A percentile compares a stretch with the other conserved stretches of the same genome.
Conservation (phyloP, 2,888 invertebrate genomes). For the Ectropis crepuscularia region DNA sequence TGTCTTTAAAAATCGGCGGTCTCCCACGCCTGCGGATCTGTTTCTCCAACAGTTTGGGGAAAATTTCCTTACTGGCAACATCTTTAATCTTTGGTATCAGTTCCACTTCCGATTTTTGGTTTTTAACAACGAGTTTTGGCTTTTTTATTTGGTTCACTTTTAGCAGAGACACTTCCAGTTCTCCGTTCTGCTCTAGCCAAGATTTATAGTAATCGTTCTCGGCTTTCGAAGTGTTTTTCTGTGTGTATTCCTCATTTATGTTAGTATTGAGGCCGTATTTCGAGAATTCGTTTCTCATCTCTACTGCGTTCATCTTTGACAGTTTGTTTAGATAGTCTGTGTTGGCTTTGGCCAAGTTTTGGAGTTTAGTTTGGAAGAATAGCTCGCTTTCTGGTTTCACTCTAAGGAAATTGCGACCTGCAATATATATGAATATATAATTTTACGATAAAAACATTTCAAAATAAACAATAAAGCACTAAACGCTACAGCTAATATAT, state of each 20-base stretch:
- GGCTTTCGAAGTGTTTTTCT: slow-evolving; percentile 57
- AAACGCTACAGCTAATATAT: too few relatives aligned
- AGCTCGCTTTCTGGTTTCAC: slow-evolving; percentile 79
- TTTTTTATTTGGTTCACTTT: slow-evolving; percentile 70
- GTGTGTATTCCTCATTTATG: slow-evolving; percentile 54
- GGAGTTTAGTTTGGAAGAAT: slow-evolving; percentile 73
- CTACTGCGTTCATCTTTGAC: slow-evolving; percentile 72
- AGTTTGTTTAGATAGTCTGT: slow-evolving; percentile 69
- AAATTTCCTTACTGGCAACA: slow-evolving; percentile 58
- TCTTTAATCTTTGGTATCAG: slow-evolving; percentile 71
- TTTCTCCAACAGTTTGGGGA: slow-evolving; percentile 66
- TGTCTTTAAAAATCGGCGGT: slow-evolving; percentile 77
- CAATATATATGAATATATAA: slow-evolving; percentile 39
- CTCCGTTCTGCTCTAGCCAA: slow-evolving; percentile 80
- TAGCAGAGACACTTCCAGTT: slow-evolving; percentile 75
- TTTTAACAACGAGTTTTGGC: slow-evolving; percentile 57
- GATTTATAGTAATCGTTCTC: slow-evolving; percentile 80
- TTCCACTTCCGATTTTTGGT: slow-evolving; percentile 73
- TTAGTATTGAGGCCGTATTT: slow-evolving; percentile 75
- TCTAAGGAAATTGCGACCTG: slow-evolving; percentile 65
- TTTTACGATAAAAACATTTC: neutral
- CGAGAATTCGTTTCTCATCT: slow-evolving; percentile 72
- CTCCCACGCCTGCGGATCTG: slow-evolving; percentile 68
- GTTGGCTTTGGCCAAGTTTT: slow-evolving; percentile 70
- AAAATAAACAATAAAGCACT: too few relatives aligned